Conservation (phyloP, 2,797 vertebrate species). For the Saguinus oedipus region DNA sequence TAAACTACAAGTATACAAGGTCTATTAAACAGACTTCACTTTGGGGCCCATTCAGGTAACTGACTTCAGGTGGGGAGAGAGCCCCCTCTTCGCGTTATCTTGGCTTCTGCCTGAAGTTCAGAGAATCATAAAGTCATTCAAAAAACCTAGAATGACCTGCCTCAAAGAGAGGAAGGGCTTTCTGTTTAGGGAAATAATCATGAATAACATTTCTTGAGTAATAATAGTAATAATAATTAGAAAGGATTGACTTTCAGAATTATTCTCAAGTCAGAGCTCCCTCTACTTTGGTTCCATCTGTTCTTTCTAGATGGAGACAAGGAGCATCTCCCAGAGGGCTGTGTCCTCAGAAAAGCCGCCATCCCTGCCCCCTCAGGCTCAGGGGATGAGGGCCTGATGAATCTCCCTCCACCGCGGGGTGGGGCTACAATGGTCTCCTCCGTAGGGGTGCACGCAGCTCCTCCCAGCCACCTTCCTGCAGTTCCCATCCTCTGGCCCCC, state of each 20-base stretch:
- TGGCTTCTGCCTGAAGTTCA: conserved; percentile 6
- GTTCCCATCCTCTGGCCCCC: not conserved
- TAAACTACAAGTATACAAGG: not conserved
- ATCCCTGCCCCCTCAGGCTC: not conserved
- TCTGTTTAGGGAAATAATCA: not conserved
- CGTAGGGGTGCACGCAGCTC: not conserved
- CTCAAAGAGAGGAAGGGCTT: not conserved
- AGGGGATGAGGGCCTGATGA: not conserved
- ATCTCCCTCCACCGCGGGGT: not conserved
- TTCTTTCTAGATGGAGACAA: not conserved
- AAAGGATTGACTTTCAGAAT: not conserved
- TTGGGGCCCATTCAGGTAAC: not conserved
- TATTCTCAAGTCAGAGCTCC: not conserved
- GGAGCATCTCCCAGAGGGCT: not conserved
- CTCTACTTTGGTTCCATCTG: not conserved
- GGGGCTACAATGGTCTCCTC: not conserved
- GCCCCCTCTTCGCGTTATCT: not conserved
- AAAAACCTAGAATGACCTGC: not conserved
- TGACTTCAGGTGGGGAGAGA: not conserved
- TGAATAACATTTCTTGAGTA: not conserved
- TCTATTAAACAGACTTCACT: not conserved
- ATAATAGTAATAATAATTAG: not conserved
- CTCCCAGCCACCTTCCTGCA: not conserved
- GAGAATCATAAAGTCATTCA: not conserved
- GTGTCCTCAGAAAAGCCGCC: not conserved